Evolutionary conservation across 2,888 invertebrate species (phyloP).

Genomic region (Escarpia spicata): DNA sequence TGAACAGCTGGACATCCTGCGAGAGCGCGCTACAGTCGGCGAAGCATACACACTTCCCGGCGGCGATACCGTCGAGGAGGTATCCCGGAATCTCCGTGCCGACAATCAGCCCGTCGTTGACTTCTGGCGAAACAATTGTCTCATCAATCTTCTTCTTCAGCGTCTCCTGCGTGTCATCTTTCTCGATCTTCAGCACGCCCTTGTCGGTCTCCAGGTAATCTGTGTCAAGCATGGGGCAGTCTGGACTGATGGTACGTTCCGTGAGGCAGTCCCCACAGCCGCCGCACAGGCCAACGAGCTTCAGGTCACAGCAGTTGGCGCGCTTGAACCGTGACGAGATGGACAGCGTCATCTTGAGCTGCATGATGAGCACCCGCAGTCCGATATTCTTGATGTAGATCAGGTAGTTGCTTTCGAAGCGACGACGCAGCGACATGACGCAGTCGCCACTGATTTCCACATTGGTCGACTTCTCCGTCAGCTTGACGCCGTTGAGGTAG

Average conservation of each 20-base stretch:
- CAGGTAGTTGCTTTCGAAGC: background rate
- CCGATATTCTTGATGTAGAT: background rate
- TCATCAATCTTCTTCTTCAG: background rate
- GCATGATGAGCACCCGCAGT: background rate
- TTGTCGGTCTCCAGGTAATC: background rate
- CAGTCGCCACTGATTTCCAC: background rate
- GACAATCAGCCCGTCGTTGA: background rate
- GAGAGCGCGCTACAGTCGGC: slow-evolving; percentile 39
- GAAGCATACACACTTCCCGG: slow-evolving; percentile 41
- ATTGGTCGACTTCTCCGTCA: background rate
- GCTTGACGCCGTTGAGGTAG: background rate
- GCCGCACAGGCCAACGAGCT: slow-evolving; percentile 20
- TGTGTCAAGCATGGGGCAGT: background rate
- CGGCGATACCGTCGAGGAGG: slow-evolving; percentile 29
- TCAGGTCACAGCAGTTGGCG: slow-evolving; percentile 1
- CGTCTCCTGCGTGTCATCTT: background rate
- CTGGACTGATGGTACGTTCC: background rate
- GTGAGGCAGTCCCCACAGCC: background rate
- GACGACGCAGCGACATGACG: background rate
- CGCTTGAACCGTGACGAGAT: background rate
- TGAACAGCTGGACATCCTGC: slow-evolving; percentile 29
- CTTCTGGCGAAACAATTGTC: background rate
- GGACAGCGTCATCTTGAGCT: slow-evolving; percentile 21
- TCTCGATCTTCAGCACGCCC: background rate
- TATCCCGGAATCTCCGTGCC: background rate